Percentiles rank a stretch among this genome's conserved stretches.
phyloP scores from a whole-genome alignment of 2,888 invertebrate genomes.

The Balanococcus diminutus region DNA sequence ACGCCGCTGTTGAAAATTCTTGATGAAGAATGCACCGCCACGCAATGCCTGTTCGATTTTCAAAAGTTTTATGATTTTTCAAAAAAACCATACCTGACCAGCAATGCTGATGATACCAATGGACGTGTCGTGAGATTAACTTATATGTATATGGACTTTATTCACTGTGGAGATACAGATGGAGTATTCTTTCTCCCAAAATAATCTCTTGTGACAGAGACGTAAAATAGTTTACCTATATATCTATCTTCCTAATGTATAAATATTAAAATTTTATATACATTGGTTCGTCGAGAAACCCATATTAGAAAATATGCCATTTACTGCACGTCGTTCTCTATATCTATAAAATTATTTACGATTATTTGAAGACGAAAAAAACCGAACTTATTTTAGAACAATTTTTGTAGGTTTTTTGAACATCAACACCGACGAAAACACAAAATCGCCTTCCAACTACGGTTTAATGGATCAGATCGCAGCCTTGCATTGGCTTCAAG shows the following conservation, averaged over 20 bases:
- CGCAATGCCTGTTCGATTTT: neutral
- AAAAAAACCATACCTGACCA: neutral
- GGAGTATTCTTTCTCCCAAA: neutral
- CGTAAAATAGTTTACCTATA: neutral
- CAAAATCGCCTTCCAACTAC: conserved; percentile 89
- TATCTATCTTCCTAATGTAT: too few relatives aligned
- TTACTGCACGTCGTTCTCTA: neutral
- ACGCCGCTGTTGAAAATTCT: neutral
- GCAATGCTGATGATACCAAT: neutral
- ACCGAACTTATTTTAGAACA: too few relatives aligned
- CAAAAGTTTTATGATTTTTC: conserved; percentile 3
- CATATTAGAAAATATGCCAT: neutral
- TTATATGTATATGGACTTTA: neutral
- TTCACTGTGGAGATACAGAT: neutral
- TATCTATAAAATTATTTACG: too few relatives aligned
- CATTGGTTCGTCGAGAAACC: neutral
- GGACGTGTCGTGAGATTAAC: neutral
- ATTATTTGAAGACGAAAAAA: too few relatives aligned
- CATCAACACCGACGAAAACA: conserved; percentile 83
- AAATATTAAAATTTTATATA: neutral
- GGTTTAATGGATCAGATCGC: conserved; percentile 95
- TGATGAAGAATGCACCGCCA: neutral
- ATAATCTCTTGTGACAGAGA: neutral
- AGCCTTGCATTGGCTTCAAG: conserved; percentile 74
- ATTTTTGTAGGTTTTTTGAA: conserved; percentile 78